phyloP scores from a whole-genome alignment of 2,888 invertebrate species.

The Alsophila aescularia region DNA sequence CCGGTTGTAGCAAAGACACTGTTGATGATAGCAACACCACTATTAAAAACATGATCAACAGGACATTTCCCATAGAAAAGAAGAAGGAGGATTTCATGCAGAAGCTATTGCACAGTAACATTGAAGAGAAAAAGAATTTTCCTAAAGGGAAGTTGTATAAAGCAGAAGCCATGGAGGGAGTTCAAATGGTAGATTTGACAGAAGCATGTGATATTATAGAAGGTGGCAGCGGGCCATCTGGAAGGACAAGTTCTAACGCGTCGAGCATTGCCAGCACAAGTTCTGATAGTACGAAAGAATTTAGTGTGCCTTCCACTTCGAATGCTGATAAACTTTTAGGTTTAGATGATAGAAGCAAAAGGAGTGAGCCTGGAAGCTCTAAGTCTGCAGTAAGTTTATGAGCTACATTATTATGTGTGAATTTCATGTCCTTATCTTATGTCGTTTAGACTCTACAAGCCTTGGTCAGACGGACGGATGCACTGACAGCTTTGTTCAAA shows the following conservation, averaged over 20 bases:
- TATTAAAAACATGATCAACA: constrained; percentile 70
- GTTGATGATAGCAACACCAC: constrained; percentile 68
- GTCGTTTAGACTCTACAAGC: no score
- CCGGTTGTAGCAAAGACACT: constrained; percentile 73
- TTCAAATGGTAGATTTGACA: constrained; percentile 53
- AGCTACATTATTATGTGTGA: no score
- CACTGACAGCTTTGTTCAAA: neutral
- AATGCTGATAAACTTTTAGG: constrained; percentile 76
- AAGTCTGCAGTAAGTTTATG: constrained; percentile 55
- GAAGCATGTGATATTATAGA: constrained; percentile 60
- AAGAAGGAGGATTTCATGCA: constrained; percentile 76
- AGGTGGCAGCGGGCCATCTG: constrained; percentile 57
- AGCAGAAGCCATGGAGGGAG: constrained; percentile 46
- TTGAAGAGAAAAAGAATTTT: constrained; percentile 70
- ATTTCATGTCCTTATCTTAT: no score
- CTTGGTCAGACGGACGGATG: no score
- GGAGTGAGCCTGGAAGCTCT: constrained; percentile 55
- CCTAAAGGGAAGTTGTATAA: constrained; percentile 77
- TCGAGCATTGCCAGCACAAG: constrained; percentile 71
- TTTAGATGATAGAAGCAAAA: constrained; percentile 59
- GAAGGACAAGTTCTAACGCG: constrained; percentile 69
- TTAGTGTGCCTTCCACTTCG: constrained; percentile 72
- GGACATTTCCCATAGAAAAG: constrained; percentile 44
- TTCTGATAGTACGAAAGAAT: constrained; percentile 69
- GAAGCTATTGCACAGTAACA: constrained; percentile 67